Evolutionary conservation across 1,140 invertebrate species (phyloP), one percentile per base, ranked within the genome.

Genomic region (Homarus americanus): DNA sequence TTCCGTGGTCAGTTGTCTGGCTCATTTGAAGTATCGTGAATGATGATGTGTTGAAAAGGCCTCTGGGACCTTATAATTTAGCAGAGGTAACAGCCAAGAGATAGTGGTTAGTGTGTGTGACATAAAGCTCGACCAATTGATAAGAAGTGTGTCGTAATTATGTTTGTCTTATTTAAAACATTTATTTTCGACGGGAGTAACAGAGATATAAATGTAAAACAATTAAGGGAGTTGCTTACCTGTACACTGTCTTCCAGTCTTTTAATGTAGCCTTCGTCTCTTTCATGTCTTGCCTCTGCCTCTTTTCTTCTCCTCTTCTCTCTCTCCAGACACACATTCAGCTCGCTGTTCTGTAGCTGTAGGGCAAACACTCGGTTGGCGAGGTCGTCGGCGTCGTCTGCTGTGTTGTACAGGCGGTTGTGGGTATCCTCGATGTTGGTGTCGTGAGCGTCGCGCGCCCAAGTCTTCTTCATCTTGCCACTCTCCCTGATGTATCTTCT

Each of bases 191-290:
- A n/a, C n/a, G n/a, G n/a, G n/a, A n/a, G n/a, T n/a, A n/a, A n/a
- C n/a, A n/a, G n/a, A n/a, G n/a, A n/a, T n/a, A n/a, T n/a, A n/a
- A n/a, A n/a, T n/a, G n/a, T n/a, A n/a, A n/a, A n/a, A n/a, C n/a
- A n/a, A n/a, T n/a, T n/a, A n/a, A n/a, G n/a, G n/a, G n/a, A n/a
- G 0, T 28, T 10, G 12, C 87, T 90, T 38, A 83, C 87, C 80
- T 90, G 87, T 2, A 90, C 80, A 90, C 76, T 82, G 28, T 90
- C 87, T 40, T 90, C 87, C 1, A 89, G 53, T 32, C 87, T 69
- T 40, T 82, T 89, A 28, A 89, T 89, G 44, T 89, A 90, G 4
- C 69, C 36, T 40, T 76, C 80, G 69, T 83, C 87, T 12, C 87
- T 24, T 34, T 83, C 41, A 10, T 83, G 40, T 7, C 69, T 20